phyloP scores from a whole-genome alignment of 2,797 vertebrate species.

The Columba guinea region DNA sequence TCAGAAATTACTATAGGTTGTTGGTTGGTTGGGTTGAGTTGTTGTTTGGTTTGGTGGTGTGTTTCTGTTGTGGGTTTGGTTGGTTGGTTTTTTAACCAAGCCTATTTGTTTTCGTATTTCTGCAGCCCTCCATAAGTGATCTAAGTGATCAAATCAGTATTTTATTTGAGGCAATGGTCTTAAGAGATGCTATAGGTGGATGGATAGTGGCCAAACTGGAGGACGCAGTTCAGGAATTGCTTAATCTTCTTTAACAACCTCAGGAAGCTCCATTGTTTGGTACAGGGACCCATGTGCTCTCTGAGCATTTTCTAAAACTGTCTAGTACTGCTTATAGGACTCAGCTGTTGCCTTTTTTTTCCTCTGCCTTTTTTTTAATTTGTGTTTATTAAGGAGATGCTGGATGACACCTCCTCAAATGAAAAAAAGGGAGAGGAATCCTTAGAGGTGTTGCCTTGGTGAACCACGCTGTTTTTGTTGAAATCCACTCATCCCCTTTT shows the following conservation, averaged over 20 bases:
- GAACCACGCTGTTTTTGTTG: background rate
- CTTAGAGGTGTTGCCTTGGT: background rate
- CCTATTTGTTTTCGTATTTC: constrained; percentile 67
- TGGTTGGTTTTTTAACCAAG: background rate
- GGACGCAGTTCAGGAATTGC: background rate
- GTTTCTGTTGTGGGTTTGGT: no score
- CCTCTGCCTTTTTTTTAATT: background rate
- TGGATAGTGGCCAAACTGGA: constrained; percentile 19
- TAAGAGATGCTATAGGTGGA: background rate
- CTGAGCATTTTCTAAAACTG: background rate
- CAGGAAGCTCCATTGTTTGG: background rate
- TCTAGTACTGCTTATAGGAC: background rate
- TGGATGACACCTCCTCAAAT: background rate
- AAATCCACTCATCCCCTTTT: background rate
- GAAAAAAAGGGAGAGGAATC: background rate
- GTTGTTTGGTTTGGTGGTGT: no score
- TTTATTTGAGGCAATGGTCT: constrained; percentile 24
- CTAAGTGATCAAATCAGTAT: constrained; percentile 49
- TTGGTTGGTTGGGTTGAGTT: no score
- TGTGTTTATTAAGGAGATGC: background rate
- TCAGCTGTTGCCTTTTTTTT: background rate
- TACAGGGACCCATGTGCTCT: background rate
- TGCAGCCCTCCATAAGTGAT: constrained; percentile 11
- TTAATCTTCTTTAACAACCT: background rate
- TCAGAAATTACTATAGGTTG: background rate